These are phyloP conservation scores for Caenorhabditis virilis DNA, from an alignment of 2,888 invertebrate species.

Conservation along the genomic window DNA sequence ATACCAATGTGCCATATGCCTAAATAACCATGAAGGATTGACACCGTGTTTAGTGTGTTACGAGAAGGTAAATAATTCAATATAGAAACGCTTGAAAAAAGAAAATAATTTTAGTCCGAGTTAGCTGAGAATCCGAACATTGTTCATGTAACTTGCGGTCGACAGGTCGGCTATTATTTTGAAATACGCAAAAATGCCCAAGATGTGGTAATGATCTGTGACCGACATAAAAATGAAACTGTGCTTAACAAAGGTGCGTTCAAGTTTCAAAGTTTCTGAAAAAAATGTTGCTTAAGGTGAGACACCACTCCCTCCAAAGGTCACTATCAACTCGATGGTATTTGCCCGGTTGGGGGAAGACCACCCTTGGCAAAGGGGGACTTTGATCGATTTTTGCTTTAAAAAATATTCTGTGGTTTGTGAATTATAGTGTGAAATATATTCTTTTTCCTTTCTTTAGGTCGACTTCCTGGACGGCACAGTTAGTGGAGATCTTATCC, in stretches of 20 bases:
- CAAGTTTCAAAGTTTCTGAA: neutral
- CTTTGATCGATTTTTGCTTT: too few relatives aligned
- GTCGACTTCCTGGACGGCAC: conserved; percentile 76
- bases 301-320: too few relatives aligned
- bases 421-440: too few relatives aligned
- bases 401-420: too few relatives aligned
- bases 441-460: too few relatives aligned
- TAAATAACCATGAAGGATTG: conserved; percentile 21
- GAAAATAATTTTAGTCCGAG: too few relatives aligned
- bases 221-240: conserved; percentile 24
- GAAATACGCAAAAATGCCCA: conserved; percentile 41
- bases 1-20: conserved; percentile 39
- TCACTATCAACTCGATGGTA: too few relatives aligned
- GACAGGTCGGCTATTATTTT: conserved; percentile 65
- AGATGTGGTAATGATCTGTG: conserved; percentile 35
- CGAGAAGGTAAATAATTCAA: conserved; percentile 4
- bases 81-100: too few relatives aligned
- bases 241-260: conserved; percentile 6
- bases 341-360: too few relatives aligned
- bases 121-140: too few relatives aligned
- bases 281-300: neutral
- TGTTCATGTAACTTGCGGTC: conserved; percentile 75
- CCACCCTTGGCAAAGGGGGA: too few relatives aligned
- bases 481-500: conserved; percentile 74
- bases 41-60: conserved; percentile 27